These are phyloP conservation scores for Aphelenchoides avenae DNA, from an alignment of 1,140 invertebrate species.

Conservation along the genomic window DNA sequence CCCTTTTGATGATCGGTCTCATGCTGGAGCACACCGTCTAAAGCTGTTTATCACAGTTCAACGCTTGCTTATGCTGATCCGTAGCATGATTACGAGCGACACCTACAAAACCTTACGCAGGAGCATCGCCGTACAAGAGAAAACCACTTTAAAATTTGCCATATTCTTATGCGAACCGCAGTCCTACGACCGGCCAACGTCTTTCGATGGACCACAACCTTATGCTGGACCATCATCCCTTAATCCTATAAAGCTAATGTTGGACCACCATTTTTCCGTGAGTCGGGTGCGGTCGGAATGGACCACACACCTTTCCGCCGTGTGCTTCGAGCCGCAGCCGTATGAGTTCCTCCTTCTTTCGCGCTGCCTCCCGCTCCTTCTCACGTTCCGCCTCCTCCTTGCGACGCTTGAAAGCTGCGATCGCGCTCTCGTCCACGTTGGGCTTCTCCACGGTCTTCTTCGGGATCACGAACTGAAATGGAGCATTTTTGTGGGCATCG, in stretches of 20 bases:
- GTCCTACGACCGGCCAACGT: too few relatives aligned
- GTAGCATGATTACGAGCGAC: too few relatives aligned
- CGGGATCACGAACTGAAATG: slow-evolving; percentile 34
- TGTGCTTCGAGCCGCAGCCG: slow-evolving; percentile 28
- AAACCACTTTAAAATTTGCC: slow-evolving; percentile 18
- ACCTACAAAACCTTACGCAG: not conserved
- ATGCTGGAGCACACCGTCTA: too few relatives aligned
- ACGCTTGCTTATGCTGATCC: too few relatives aligned
- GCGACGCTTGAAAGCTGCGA: slow-evolving; percentile 14
- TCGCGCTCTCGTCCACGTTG: slow-evolving; percentile 15
- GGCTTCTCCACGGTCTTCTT: slow-evolving; percentile 20
- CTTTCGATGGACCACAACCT: too few relatives aligned
- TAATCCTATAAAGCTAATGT: too few relatives aligned
- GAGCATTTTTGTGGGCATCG: slow-evolving; percentile 6
- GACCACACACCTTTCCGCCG: slow-evolving; percentile 26
- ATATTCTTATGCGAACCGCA: too few relatives aligned
- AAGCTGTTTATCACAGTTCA: too few relatives aligned
- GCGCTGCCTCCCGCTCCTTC: slow-evolving; percentile 11
- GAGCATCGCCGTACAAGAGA: slow-evolving; percentile 1
- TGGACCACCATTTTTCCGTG: too few relatives aligned
- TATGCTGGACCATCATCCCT: too few relatives aligned
- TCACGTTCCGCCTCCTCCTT: slow-evolving; percentile 15
- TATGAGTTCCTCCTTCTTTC: slow-evolving; percentile 29
- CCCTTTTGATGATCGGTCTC: too few relatives aligned
- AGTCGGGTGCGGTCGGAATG: too few relatives aligned